Base-by-base conservation (phyloP, 2,797 vertebrate genomes). In the Leptoclinus maculatus region DNA sequence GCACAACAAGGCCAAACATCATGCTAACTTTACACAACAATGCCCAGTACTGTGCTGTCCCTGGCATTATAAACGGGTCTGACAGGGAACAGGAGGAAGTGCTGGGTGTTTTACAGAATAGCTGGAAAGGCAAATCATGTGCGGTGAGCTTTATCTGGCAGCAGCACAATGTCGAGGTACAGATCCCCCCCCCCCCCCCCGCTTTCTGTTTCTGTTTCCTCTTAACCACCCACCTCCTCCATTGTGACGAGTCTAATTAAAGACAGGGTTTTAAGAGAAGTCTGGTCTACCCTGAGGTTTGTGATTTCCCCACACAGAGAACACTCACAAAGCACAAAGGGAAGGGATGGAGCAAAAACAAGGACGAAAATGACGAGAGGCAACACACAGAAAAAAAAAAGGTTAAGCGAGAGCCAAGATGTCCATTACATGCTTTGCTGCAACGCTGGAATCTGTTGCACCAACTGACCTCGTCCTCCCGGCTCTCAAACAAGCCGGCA, bases 381-480 rank as follows among this genome's bases (percentile, higher is more conserved):
- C 36, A 62, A 57, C n/a, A 58, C 57, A 67, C n/a, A 38, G 49
- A n/a, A 60, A 59, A 4, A 64, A 1, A 65, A 3, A 13, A 32
- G 34, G 43, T 79, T 4, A 49, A 74, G 64, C 6, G 29, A 53
- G 71, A 59, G 83, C 92, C 89, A 93, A 92, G 73, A 80, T 80
- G 72, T 87, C 85, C 90, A 93, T 92, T 92, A 91, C 88, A 92
- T 87, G 92, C 92, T 90, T 90, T 89, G 71, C 85, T 94, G 92
- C 83, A 88, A 67, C 71, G 47, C 64, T 89, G 93, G 90, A 95
- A 93, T 94, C 85, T 66, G 78, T 3, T 82, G 90, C 83, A 83
- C 85, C 85, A 84, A 49, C 80, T 83, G 88, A 90, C 86, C 93
- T 85, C 71, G 23, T 73, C 62, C 65, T 45, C 73, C 62, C 71